Conservation (phyloP, 2,797 vertebrate species). For the Borostomias antarcticus region DNA sequence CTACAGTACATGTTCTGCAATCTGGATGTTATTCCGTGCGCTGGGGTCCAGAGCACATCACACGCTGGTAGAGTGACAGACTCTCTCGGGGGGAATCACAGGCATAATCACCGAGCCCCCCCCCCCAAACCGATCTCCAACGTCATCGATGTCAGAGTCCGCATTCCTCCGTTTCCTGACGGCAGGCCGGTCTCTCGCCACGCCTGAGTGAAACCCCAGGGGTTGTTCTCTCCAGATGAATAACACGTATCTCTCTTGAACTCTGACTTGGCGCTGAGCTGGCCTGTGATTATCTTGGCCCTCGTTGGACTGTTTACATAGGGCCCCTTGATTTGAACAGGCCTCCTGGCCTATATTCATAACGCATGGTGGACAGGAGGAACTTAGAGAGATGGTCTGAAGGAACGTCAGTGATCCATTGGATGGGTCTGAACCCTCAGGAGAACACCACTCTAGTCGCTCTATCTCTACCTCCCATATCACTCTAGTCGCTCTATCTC, state of each 20-base stretch:
- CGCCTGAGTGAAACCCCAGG: conserved; percentile 36
- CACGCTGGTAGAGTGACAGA: conserved; percentile 29
- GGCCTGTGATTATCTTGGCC: conserved; percentile 67
- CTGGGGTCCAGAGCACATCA: conserved; percentile 10
- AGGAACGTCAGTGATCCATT: conserved; percentile 34
- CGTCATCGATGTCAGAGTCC: conserved; percentile 36
- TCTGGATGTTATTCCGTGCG: not conserved
- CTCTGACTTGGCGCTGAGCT: conserved; percentile 61
- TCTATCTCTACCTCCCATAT: too few species aligned
- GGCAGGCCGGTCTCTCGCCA: conserved; percentile 26
- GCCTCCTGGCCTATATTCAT: conserved; percentile 52
- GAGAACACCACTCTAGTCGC: conserved; percentile 43
- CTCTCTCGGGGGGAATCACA: conserved; percentile 31
- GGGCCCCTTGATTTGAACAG: conserved; percentile 62
- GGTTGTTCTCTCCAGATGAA: conserved; percentile 63
- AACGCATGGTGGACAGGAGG: conserved; percentile 27
- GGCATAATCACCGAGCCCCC: conserved; percentile 39
- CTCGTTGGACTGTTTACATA: conserved; percentile 65
- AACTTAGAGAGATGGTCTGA: conserved; percentile 41
- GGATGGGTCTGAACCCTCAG: conserved; percentile 27
- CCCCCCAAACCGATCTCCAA: conserved; percentile 21
- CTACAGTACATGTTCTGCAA: too few species aligned
- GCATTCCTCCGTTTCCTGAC: conserved; percentile 22
- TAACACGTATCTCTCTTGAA: conserved; percentile 66
- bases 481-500: too few species aligned